Evolutionary conservation across 2,888 invertebrate genomes (phyloP), one percentile per base, ranked within the genome.

Genomic region (Diogma glabrata): DNA sequence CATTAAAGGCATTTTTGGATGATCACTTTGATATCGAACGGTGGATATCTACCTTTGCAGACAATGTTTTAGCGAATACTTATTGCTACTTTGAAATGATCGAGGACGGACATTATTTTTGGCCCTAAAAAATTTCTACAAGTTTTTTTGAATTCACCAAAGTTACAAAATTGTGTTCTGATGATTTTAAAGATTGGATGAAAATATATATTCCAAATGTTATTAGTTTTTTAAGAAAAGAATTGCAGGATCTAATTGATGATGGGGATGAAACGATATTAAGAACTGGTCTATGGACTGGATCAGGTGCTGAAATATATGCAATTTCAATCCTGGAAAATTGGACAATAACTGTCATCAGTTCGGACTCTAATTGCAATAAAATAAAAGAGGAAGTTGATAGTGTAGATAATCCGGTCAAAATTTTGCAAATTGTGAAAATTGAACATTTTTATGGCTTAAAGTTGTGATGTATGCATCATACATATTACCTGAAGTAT

Each of bases 81-180:
- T n/a, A 40, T n/a, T 40, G 40, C 17, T 40, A 40, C 17, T 40
- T 40, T 40, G 40, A 40, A 16, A 40, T 17, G 17, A 14, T 40
- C 16, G 40, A 14, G 17, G 48, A 48, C 16, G 12, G 33, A 14
- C 10, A 48, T 19, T 48, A 17, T 17, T 33, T 48, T 33, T 48
- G 48, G 48, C 33, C 30, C 17, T 17, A 30, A 33, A 17, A 14
- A 16, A 33, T 30, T 19, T 19, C 20, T 14, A 48, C 14, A 30
- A 48, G 48, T 14, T 48, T 48, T 48, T 48, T 48, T 33, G 30
- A 30, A 30, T 48, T 30, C 30, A 33, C 19, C 38, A 46, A 46
- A 26, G 16, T n/a, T n/a, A 12, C 20, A 46, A 40, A 40, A 40
- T 40, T 17, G 14, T 16, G 8, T n/a, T 26, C 24, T 46, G 46